Evolutionary conservation across 2,888 invertebrate genomes (phyloP), one percentile per base, ranked within the genome.

Genomic region (Ophonus ardosiacus): DNA sequence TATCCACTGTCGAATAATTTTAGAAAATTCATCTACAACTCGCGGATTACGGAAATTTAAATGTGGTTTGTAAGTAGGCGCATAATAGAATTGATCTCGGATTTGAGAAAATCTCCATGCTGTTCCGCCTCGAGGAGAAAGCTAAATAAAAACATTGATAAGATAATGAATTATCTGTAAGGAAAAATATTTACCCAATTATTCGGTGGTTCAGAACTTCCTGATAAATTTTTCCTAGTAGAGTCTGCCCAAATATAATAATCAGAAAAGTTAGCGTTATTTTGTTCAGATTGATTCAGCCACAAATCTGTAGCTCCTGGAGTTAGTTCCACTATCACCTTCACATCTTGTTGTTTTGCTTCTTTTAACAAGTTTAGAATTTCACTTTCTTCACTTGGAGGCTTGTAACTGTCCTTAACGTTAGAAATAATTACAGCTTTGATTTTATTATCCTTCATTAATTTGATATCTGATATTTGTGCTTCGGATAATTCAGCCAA

Each of bases 161-260:
- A 86, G 31, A 24, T 21, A 24, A 15, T 59, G 21, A 21, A 21
- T 61, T 61, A 61, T 18, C 59, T 17, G 18, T 1, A 0, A 17
- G 59, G 17, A 61, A 61, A 15, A 65, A 76, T 65, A 87, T 91
- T 91, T 88, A 95, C 94, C 97, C 97, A 97, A 89, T 96, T 95
- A 88, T 95, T 96, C 7, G 96, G 96, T 7, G 92, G 92, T 7
- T 89, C 89, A 15, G 90, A 90, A 0, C 86, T 88, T 8, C 89
- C 90, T 0, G 88, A 88, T 7, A 90, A 90, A 84, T 89, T 91
- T 59, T 91, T 91, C 0, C 88, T 90, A 38, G 90, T 90, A 0
- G 92, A 92, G 86, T 92, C 90, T 18, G 91, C 91, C 98, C 98
- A 98, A 18, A 97, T 93, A 90, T 97, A 98, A 90, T 95, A 98